phyloP scores from a whole-genome alignment of 2,888 invertebrate species.

The Antheraea assamensis region DNA sequence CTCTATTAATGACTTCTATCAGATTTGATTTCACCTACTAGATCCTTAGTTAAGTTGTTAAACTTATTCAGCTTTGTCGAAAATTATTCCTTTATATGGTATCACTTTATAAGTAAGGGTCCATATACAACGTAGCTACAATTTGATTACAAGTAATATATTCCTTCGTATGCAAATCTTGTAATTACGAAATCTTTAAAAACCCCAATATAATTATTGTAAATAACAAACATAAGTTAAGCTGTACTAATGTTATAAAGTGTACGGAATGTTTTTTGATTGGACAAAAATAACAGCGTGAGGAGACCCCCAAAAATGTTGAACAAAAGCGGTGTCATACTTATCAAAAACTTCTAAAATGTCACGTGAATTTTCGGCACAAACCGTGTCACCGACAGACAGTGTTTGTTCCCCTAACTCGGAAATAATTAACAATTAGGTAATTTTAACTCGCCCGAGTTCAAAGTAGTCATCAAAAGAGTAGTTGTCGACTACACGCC shows the following conservation, averaged over 20 bases:
- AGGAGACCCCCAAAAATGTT: neutral
- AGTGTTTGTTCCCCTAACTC: slow-evolving; percentile 28
- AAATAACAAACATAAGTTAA: neutral
- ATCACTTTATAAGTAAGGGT: neutral
- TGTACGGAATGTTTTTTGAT: too few relatives aligned
- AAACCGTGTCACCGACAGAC: slow-evolving; percentile 30
- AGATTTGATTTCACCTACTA: too few relatives aligned
- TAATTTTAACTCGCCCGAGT: slow-evolving; percentile 35
- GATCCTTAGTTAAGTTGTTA: neutral
- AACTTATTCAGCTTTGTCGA: neutral
- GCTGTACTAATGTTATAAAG: neutral
- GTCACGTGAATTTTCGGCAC: slow-evolving; percentile 29
- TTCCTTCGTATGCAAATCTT: too few relatives aligned
- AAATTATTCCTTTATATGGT: neutral
- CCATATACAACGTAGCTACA: neutral
- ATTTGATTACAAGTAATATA: neutral
- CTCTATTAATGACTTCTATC: too few relatives aligned
- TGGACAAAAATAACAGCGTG: neutral
- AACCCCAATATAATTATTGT: neutral
- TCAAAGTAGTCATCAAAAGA: slow-evolving; percentile 40
- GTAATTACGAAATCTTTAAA: neutral
- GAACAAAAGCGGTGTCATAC: neutral
- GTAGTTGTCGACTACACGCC: slow-evolving; percentile 42
- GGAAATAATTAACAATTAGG: slow-evolving; percentile 54
- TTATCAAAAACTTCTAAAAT: slow-evolving; percentile 25